A percentile compares a stretch with the other conserved stretches of the same genome.
Conservation (phyloP, 30 jellyfish, hydroid and myxozoan genomes). For the Mastigias papua region DNA sequence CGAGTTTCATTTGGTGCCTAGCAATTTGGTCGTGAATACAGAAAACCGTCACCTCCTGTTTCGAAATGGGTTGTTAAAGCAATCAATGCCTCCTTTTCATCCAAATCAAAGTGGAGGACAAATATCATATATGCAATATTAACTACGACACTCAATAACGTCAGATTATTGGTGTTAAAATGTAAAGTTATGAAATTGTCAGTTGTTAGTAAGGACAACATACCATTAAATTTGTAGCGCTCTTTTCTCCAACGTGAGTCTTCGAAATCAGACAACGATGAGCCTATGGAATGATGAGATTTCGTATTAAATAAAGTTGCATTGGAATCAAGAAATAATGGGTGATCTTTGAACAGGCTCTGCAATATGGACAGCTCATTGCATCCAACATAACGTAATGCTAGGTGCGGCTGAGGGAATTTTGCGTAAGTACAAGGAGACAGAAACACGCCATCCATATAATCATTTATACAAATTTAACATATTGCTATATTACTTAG, state of each 20-base stretch:
- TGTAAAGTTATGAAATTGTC: too few relatives aligned
- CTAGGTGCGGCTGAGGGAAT: neutral
- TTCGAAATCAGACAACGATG: slow-evolving; percentile 26
- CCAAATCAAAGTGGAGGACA: too few relatives aligned
- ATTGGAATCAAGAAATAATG: neutral
- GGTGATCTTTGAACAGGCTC: neutral
- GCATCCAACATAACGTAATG: neutral
- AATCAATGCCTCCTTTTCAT: too few relatives aligned
- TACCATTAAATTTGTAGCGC: neutral
- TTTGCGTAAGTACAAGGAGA: neutral
- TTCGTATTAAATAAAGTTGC: neutral
- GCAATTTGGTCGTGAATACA: too few relatives aligned
- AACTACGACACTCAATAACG: too few relatives aligned
- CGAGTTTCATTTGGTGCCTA: too few relatives aligned
- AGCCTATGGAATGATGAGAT: neutral
- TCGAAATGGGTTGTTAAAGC: too few relatives aligned
- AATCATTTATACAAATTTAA: neutral
- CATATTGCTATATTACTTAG: neutral
- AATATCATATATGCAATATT: too few relatives aligned
- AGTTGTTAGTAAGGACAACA: too few relatives aligned
- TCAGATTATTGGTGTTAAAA: too few relatives aligned
- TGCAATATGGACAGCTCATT: neutral
- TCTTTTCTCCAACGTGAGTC: slow-evolving; percentile 20
- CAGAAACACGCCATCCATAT: neutral
- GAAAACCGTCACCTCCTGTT: too few relatives aligned